Evolutionary conservation across 1,140 invertebrate genomes (phyloP), one percentile per base, ranked within the genome.

Genomic region (Odontomachus brunneus): DNA sequence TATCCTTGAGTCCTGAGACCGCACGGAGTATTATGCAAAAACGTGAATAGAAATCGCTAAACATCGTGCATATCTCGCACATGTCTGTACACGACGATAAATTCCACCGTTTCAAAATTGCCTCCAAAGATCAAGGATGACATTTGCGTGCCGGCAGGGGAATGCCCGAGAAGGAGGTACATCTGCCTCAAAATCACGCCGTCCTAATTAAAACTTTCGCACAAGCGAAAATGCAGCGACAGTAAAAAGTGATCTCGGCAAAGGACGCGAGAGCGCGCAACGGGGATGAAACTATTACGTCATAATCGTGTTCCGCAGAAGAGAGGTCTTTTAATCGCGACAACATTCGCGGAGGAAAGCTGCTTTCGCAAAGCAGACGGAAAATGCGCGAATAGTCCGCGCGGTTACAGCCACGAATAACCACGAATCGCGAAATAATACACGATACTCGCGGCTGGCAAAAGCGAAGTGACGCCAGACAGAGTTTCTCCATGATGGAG

Each of bases 1-100:
- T n/a, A 80, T 69, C 65, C 75, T 80, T 80, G 75, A 71, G 33
- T 59, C 24, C 22, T 48, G 57, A 15, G 51, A n/a, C 49, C 22
- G 29, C 57, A 44, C 0, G 51, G 11, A 3, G 22, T 17, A 67
- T 78, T 78, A 78, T 78, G 49, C 65, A 80, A 19, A 71, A 80
- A 44, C 65, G 65, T 48, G 65, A 69, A 71, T 14, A 48, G 51
- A 71, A 80, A 57, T 80, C 12, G 44, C 57, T 71, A 66, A 66
- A 66, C 38, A 44, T 44, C 55, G 19, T 0, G 11, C 44, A 17
- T 26, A 57, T 26, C 9, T 44, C 9, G 9, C 38, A 44, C 2
- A 2, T 12, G 33, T 29, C 3, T 14, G 19, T 14, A 26, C 29
- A 33, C 29, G 29, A 0, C 9, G 33, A 78, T 57, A 80, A 26